Evolutionary conservation across 2,888 invertebrate genomes (phyloP).

Genomic region (Lochmaea capreae): DNA sequence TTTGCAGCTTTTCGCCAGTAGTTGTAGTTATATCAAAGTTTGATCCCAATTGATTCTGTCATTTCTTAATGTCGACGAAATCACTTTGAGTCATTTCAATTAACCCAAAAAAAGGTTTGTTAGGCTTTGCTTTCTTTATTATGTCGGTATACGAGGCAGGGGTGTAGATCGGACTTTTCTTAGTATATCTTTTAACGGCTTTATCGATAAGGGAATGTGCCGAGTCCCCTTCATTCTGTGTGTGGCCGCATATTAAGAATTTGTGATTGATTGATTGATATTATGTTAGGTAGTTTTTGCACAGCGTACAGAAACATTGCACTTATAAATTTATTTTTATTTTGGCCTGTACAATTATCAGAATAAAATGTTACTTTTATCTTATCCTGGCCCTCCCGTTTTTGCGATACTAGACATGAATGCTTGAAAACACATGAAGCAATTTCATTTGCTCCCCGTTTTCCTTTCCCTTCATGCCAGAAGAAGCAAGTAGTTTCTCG

Average conservation of each 20-base stretch:
- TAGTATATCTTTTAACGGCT: background rate
- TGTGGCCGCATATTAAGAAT: conserved; percentile 8
- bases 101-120: too few relatives aligned
- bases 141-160: background rate
- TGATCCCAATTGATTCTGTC: too few relatives aligned
- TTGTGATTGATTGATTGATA: conserved; percentile 2
- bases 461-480: conserved; percentile 8
- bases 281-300: background rate
- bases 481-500: background rate
- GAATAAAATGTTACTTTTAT: background rate
- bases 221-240: conserved; percentile 8
- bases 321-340: background rate
- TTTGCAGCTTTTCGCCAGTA: too few relatives aligned
- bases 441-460: conserved; percentile 19
- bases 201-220: background rate
- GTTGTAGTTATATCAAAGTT: too few relatives aligned
- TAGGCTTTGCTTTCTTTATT: too few relatives aligned
- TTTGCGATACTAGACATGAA: background rate
- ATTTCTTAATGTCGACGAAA: too few relatives aligned
- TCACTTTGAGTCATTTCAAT: too few relatives aligned
- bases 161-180: background rate
- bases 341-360: too few relatives aligned
- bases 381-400: background rate
- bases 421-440: background rate
- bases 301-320: background rate